Evolutionary conservation across 2,888 invertebrate species (phyloP), one percentile per base, ranked within the genome.

Genomic region (Saturnia pavonia): DNA sequence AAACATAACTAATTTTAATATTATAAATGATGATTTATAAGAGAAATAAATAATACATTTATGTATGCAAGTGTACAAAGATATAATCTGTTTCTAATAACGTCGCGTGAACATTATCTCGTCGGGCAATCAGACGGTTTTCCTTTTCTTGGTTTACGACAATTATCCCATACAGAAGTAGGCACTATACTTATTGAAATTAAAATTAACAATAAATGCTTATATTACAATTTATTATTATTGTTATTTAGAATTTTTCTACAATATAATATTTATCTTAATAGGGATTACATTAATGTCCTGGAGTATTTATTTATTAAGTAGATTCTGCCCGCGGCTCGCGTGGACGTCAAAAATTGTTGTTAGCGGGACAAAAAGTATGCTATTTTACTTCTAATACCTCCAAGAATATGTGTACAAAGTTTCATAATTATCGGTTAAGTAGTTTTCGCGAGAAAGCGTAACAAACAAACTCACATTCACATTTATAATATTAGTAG

Each of bases 41-140:
- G n/a, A 54, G 7, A 54, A 54, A 54, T 54, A 54, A 54, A 22
- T n/a, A 19, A 22, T 54, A 54, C 9, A 65, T 65, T 65, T 65
- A 40, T 65, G 65, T 9, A 40, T 40, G 34, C 40, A 40, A 65
- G 16, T 40, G 65, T 65, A 65, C 65, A 40, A 19, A 65, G 65
- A 65, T 65, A 2, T 40, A 40, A 65, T 65, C 65, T 40, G n/a
- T 65, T 65, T 65, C 40, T 65, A 65, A 65, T 65, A 34, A 65
- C 40, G n/a, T 65, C 19, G 65, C 65, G 65, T 65, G 65, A 65
- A n/a, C 40, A 16, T 65, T 65, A 65, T 65, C 65, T 40, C 65
- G 19, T 19, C 40, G 34, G 65, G 65, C 40, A 65, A 65, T 65
- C 65, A 34, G 16, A 22, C 16, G 40, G 40, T 65, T 65, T 65